These are phyloP conservation scores for Aelia acuminata DNA, from an alignment of 2,888 invertebrate species.

Conservation along the genomic window DNA sequence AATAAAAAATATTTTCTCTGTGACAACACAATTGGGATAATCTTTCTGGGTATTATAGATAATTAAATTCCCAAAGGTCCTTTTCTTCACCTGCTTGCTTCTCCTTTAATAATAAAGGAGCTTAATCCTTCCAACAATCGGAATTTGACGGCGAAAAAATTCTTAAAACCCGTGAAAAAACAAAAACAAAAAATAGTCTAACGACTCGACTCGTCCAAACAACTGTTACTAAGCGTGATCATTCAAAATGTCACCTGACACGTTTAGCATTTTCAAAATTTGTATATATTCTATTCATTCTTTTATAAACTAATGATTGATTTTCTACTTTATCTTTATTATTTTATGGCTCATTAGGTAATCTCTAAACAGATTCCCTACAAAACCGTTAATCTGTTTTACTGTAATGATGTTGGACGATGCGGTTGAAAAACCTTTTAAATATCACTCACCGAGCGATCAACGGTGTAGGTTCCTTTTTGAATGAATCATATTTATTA, in stretches of 20 bases:
- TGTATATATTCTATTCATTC: not conserved
- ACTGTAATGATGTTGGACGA: no score
- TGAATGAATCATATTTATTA: no score
- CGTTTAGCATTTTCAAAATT: not conserved
- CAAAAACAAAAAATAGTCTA: not conserved
- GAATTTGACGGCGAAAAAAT: not conserved
- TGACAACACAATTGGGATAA: not conserved
- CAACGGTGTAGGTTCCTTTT: no score
- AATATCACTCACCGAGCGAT: no score
- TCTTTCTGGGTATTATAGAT: not conserved
- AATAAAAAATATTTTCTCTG: not conserved
- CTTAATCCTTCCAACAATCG: not conserved
- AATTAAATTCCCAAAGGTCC: not conserved
- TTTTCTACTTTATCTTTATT: no score
- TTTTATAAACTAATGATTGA: no score
- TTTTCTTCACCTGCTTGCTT: not conserved
- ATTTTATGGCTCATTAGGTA: no score
- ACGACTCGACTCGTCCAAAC: not conserved
- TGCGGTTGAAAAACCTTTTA: no score
- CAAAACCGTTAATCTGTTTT: no score
- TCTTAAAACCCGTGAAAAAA: no score
- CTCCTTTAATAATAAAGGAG: not conserved
- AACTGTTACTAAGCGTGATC: not conserved
- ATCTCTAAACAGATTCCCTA: no score
- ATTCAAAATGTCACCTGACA: not conserved